Base-by-base conservation (phyloP, 2,113 vertebrate genomes). In the Echinops telfairi region DNA sequence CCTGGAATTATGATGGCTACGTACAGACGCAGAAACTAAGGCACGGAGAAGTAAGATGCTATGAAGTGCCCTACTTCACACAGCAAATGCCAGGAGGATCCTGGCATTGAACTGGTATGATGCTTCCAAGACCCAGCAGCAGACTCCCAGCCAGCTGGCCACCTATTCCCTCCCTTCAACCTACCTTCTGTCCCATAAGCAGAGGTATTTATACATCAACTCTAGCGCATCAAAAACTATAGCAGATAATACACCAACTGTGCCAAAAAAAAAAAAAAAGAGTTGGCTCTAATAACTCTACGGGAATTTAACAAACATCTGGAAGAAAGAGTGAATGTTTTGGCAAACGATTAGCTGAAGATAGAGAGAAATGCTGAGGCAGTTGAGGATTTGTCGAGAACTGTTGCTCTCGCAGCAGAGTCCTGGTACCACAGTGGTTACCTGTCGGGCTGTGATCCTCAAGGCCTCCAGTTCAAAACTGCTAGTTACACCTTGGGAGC, bases 171-270 rank as follows among this genome's bases (percentile, higher is more conserved):
- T 23, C 47, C 22, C 38, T 23, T 71, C 47, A 53, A 10, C 47
- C 47, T 53, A 53, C 47, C 47, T 53, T 47, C 6, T 53, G 47
- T 53, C 12, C 10, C 77, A 31, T 3, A 38, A 91, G 33, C 73
- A 57, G 15, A 75, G 53, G 11, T 8, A 4, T 64, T 70, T n/a
- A 12, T 53, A 31, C 11, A 11, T 60, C 5, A 33, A 22, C 27
- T 60, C 22, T 36, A 36, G 75, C 36, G 60, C 0, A 0, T 6
- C 4, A 14, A 2, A 6, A 19, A 68, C 6, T 3, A 11, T 1
- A 27, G 57, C 87, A 76, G 36, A 53, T 31, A 9, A 2, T 2
- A 40, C 2, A 16, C 68, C 29, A 38, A 3, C 20, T 22, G 20
- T 8, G 20, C 12, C 47, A 6, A 53, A 14, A 53, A 14, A 53